Percentiles rank a stretch among this genome's conserved stretches.
Conservation (phyloP, 64 coral and sea anemone species). For the Pocillopora damicornis region DNA sequence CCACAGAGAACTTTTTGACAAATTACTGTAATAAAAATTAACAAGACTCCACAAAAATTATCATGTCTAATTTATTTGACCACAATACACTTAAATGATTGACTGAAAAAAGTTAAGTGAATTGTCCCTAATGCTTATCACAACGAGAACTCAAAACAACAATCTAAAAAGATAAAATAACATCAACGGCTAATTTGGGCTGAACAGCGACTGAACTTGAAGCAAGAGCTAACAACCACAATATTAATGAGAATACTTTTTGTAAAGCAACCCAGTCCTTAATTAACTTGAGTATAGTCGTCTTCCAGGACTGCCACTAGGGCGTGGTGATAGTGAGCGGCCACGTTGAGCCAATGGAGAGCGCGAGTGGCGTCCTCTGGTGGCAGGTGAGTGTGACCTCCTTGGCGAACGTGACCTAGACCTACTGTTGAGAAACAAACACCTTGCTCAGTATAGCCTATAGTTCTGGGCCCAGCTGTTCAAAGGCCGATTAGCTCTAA, state of each 20-base stretch:
- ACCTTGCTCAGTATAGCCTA: not conserved
- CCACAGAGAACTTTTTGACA: too few relatives aligned
- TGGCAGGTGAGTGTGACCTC: conserved; percentile 39
- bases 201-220: not conserved
- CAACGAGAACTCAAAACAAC: too few relatives aligned
- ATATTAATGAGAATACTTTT: not conserved
- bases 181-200: too few relatives aligned
- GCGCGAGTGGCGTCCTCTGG: conserved; percentile 35
- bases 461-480: too few relatives aligned
- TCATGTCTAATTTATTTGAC: too few relatives aligned
- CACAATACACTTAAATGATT: too few relatives aligned
- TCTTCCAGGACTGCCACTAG: conserved; percentile 33
- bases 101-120: too few relatives aligned
- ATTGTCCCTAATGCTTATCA: too few relatives aligned
- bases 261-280: not conserved
- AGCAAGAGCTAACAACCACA: not conserved
- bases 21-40: too few relatives aligned
- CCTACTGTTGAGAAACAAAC: conserved; percentile 28
- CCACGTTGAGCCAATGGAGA: conserved; percentile 22
- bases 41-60: too few relatives aligned
- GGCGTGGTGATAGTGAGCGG: conserved; percentile 54
- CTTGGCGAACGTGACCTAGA: conserved; percentile 77
- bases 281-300: conserved; percentile 17
- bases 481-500: too few relatives aligned
- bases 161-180: too few relatives aligned